These are phyloP conservation scores for Malthinus flaveolus DNA, from an alignment of 2,888 invertebrate genomes.

Conservation along the genomic window DNA sequence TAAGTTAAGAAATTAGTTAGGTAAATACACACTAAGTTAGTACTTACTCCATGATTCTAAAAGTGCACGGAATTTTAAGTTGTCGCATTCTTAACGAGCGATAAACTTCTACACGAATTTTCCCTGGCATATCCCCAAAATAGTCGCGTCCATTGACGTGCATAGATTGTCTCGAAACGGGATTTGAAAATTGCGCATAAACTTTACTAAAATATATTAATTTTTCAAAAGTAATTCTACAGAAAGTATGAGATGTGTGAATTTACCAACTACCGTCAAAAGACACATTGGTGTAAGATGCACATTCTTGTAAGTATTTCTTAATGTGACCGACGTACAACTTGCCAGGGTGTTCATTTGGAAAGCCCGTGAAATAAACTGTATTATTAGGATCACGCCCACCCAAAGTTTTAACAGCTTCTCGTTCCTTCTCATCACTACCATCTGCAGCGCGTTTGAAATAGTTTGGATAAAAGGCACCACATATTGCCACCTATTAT, in stretches of 20 bases:
- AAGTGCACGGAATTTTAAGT: constrained; percentile 57
- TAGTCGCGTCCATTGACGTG: constrained; percentile 46
- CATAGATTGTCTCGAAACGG: constrained; percentile 42
- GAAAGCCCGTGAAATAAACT: constrained; percentile 67
- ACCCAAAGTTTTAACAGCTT: constrained; percentile 66
- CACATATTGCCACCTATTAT: constrained; percentile 71
- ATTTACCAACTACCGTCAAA: constrained; percentile 59
- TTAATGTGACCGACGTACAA: constrained; percentile 70
- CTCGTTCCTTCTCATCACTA: constrained; percentile 64
- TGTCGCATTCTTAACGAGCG: constrained; percentile 72
- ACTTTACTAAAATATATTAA: constrained; percentile 63
- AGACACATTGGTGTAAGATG: constrained; percentile 58
- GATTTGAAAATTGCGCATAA: constrained; percentile 66
- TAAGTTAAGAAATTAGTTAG: constrained; percentile 5
- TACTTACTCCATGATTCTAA: constrained; percentile 64
- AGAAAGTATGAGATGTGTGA: constrained; percentile 8
- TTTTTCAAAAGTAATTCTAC: constrained; percentile 39
- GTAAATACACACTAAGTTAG: constrained; percentile 4
- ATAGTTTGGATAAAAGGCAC: constrained; percentile 93
- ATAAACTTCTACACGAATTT: constrained; percentile 70
- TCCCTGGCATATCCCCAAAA: constrained; percentile 61
- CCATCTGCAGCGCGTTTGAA: constrained; percentile 64
- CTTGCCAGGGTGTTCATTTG: constrained; percentile 66
- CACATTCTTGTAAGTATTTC: constrained; percentile 58
- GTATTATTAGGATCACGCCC: constrained; percentile 79